Conservation (phyloP, 2,113 vertebrate species). For the Copsychus sechellarum region DNA sequence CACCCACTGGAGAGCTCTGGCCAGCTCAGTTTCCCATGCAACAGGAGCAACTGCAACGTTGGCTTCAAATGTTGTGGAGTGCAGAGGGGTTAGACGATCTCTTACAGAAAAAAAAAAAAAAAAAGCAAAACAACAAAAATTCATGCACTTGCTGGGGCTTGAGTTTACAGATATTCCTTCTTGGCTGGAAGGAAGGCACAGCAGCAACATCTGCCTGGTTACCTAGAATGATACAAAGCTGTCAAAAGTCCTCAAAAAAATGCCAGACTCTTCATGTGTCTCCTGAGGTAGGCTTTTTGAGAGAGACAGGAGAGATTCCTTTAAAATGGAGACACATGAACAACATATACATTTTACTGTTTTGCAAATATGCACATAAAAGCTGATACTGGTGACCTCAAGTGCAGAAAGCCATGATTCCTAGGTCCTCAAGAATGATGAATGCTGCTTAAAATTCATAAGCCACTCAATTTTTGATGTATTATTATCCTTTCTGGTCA, state of each 20-base stretch:
- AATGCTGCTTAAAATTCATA: constrained; percentile 21
- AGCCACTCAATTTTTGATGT: neutral
- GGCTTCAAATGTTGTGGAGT: neutral
- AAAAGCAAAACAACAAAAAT: too few species aligned
- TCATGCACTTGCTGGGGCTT: neutral
- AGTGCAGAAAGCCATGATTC: neutral
- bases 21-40: neutral
- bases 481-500: neutral
- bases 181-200: neutral
- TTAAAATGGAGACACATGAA: neutral
- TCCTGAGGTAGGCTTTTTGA: neutral
- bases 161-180: neutral
- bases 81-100: neutral
- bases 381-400: neutral
- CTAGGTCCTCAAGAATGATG: neutral
- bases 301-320: neutral
- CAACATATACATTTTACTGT: neutral
- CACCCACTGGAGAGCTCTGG: neutral
- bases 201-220: neutral
- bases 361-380: neutral
- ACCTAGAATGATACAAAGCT: neutral
- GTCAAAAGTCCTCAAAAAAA: neutral
- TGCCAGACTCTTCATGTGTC: neutral
- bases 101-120: neutral
- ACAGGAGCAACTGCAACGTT: neutral